Conservation (phyloP, 2,113 vertebrate species). For the Suncus etruscus region DNA sequence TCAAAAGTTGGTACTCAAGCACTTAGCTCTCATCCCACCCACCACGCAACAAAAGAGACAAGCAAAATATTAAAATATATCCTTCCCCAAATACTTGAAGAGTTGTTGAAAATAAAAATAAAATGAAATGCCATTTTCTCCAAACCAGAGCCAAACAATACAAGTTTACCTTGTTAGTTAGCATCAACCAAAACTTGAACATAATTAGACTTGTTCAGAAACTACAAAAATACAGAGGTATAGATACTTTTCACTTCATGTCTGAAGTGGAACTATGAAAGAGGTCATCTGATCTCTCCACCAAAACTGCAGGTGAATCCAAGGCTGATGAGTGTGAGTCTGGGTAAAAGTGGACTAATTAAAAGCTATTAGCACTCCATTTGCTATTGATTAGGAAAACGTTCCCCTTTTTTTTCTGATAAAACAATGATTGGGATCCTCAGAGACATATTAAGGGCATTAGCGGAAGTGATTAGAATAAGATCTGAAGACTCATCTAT, state of each 20-base stretch:
- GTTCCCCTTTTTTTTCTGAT: conserved; percentile 69
- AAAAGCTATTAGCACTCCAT: conserved; percentile 75
- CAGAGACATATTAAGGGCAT: conserved; percentile 40
- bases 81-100: conserved; percentile 39
- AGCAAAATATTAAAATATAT: not conserved
- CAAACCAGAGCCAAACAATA: conserved; percentile 60
- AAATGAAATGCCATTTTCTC: conserved; percentile 85
- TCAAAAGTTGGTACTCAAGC: too few species aligned
- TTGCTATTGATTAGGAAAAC: conserved; percentile 73
- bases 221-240: conserved; percentile 74
- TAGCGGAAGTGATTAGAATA: conserved; percentile 39
- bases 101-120: conserved; percentile 87
- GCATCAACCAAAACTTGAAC: conserved; percentile 75
- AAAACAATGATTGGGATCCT: conserved; percentile 61
- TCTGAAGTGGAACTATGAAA: conserved; percentile 81
- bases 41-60: too few species aligned
- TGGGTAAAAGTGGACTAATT: conserved; percentile 72
- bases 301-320: conserved; percentile 70
- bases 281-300: conserved; percentile 79
- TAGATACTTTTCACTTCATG: conserved; percentile 82
- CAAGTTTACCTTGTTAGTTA: conserved; percentile 38
- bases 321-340: conserved; percentile 63
- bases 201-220: conserved; percentile 78
- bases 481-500: conserved; percentile 45
- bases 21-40: too few species aligned